Evolutionary conservation across 2,797 vertebrate genomes (phyloP), one percentile per base, ranked within the genome.

Genomic region (Holocentrus rufus): DNA sequence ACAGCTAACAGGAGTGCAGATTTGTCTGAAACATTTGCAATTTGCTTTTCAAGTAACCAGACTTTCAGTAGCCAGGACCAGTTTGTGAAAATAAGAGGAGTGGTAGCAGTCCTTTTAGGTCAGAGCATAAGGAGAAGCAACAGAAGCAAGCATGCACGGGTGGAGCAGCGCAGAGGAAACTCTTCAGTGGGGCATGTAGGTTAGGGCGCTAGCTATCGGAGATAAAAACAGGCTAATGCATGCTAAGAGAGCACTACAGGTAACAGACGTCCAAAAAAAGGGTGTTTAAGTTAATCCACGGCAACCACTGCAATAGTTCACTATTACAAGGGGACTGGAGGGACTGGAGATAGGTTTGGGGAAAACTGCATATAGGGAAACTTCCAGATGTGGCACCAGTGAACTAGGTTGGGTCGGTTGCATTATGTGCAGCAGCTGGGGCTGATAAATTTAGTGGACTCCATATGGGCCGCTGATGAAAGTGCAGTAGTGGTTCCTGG

Each of bases 81-180:
- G 1, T 15, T 15, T 10, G 15, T 25, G n/a, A 18, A 20, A 6
- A n/a, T 22, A 17, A 57, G 7, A 4, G 11, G 22, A 58, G 68
- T 1, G 15, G 25, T 5, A 5, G 27, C 64, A 67, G 85, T 90
- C 91, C 80, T 90, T 90, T 89, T 72, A 90, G 82, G 76, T 67
- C 88, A 84, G 89, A 83, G 75, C 31, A 56, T 75, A 66, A 77
- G 72, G 27, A 69, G 75, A 70, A 75, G 31, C 31, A 81, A 82
- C 76, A 69, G 80, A 47, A 88, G 85, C 87, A 10, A 78, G 77
- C 90, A 87, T 90, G 88, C 89, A 88, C 34, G 74, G 75, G 67
- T 79, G 73, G 68, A 69, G 52, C 67, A 62, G 79, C 23, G 67
- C 76, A 74, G 72, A 67, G 66, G 74, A 61, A 54, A 74, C 78